Evolutionary conservation across 2,797 vertebrate species (phyloP), one percentile per base, ranked within the genome.

Genomic region (Sphaeramia orbicularis): DNA sequence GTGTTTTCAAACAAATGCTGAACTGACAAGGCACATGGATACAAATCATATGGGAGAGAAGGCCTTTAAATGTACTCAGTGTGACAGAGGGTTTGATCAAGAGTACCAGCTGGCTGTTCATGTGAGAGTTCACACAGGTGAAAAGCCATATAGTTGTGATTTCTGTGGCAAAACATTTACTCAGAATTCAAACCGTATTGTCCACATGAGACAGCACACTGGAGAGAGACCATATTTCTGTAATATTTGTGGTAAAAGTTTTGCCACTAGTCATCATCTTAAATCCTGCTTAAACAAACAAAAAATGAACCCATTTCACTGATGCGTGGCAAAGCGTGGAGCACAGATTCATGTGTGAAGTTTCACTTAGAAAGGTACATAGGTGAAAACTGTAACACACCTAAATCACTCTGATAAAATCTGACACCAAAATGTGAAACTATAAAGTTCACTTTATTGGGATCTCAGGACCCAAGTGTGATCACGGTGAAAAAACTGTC

Each of bases 201-300:
- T 80, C n/a, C 82, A 85, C 71, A 37, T 77, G 60, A 63, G 73
- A 44, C 57, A 16, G 10, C 82, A 81, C 70, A 81, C 72, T 0
- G 72, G 82, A 0, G 82, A 76, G 7, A 81, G 32, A 16, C 69
- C 70, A 0, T 76, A 74, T 15, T 64, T 66, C 4, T 80, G 80
- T 14, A 35, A 38, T 1, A 66, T 40, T 0, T 78, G 80, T 14
- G 51, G 52, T 1, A 65, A 73, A 48, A 74, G 35, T 14, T 53
- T 74, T n/a, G 44, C 43, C 2, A 15, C 6, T 11, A 38, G 19
- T 7, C 7, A 35, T 2, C 53, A 70, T 15, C 9, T 38, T 1
- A 32, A 51, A 16, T 6, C 3, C 11, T 64, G 57, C 48, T 35
- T 2, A 19, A 44, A 37, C 13, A 49, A 3, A 8, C 35, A 24